Base-by-base conservation (phyloP, 2,113 vertebrate genomes). In the Perognathus longimembris region DNA sequence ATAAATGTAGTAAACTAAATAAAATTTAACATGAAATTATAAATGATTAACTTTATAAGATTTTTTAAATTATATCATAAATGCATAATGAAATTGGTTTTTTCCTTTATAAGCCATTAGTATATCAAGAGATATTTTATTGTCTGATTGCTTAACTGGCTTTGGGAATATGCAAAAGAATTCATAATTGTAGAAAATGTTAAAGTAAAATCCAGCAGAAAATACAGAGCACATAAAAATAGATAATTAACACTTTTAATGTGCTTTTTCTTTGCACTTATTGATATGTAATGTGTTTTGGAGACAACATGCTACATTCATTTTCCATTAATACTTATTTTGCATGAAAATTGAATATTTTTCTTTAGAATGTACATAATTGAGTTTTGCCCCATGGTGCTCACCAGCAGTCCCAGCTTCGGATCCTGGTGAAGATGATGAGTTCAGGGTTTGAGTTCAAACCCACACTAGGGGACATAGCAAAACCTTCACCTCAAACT, bases 111-210 rank as follows among this genome's bases (percentile, higher is more conserved):
- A 50, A 67, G 57, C 4, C 9, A 64, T 12, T 59, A 36, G 7
- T 77, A 0, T 66, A 74, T 42, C 24, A 64, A 2, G 5, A 73
- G 32, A 87, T 75, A 34, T 17, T 73, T 64, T 20, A 45, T n/a
- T n/a, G n/a, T n/a, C 10, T 73, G 24, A 24, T 59, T 81, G 15
- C 18, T 63, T 94, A 74, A 78, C 6, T 90, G 63, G 17, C 38
- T 10, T 76, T 88, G 11, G 9, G 66, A 85, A 84, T 75, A 78
- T 42, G 10, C 64, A 84, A 59, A 18, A 32, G 0, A 84, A 66
- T 76, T 77, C 36, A n/a, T 40, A 94, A 74, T 75, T 83, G 42
- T 67, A 38, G 69, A 2, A 90, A 57, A 86, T 78, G 4, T 66
- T 40, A 85, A 94, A 80, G 38, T 21, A 24, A 94, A 45, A 79